Conservation (phyloP, 1,140 invertebrate genomes). For the Formica exsecta region DNA sequence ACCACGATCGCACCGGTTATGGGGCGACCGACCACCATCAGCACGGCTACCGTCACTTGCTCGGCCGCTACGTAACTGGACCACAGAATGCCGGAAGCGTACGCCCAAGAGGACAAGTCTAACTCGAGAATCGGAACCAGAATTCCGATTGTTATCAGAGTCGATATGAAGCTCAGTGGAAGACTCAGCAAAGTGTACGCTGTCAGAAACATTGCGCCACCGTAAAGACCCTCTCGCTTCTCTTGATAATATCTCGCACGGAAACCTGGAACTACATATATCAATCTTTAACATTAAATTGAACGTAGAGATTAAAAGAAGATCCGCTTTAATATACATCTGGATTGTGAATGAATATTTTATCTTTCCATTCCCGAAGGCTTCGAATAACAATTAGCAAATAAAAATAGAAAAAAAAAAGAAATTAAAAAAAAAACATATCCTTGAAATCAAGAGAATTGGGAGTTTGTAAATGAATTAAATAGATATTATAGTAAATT, state of each 20-base stretch:
- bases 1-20: slow-evolving; percentile 92
- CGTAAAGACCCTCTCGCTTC: slow-evolving; percentile 94
- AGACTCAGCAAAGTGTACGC: slow-evolving; percentile 93
- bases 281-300: not conserved
- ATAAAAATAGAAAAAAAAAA: not conserved
- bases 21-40: slow-evolving; percentile 93
- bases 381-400: not conserved
- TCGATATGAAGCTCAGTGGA: slow-evolving; percentile 91
- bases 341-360: not conserved
- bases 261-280: slow-evolving; percentile 91
- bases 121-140: slow-evolving; percentile 82
- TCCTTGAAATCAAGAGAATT: not conserved
- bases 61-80: slow-evolving; percentile 93
- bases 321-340: not conserved
- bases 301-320: not conserved
- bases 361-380: not conserved
- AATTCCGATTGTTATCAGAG: slow-evolving; percentile 83
- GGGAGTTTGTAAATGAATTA: not conserved
- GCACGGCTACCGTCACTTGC: slow-evolving; percentile 93
- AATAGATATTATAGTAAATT: not conserved
- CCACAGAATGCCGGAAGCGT: slow-evolving; percentile 89
- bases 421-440: not conserved
- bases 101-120: slow-evolving; percentile 80
- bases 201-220: slow-evolving; percentile 93
- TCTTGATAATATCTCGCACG: slow-evolving; percentile 97